These are phyloP conservation scores for Panthera tigris DNA, from an alignment of 2,113 vertebrate genomes.

Conservation along the genomic window DNA sequence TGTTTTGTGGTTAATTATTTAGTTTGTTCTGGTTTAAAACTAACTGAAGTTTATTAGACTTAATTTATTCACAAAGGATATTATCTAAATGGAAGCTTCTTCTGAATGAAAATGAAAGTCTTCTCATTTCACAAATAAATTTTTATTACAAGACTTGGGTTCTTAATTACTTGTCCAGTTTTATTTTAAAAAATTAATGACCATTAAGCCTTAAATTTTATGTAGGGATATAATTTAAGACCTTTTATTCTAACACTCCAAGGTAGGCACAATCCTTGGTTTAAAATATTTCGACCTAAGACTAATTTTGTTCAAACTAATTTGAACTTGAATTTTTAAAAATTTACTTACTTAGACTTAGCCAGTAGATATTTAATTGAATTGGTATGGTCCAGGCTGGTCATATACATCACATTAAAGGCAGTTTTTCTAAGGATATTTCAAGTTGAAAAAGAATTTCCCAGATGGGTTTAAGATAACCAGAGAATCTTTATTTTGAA, in stretches of 20 bases:
- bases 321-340: slow-evolving; percentile 29
- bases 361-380: neutral
- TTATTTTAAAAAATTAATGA: slow-evolving; percentile 33
- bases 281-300: slow-evolving; percentile 4
- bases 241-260: neutral
- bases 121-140: slow-evolving; percentile 11
- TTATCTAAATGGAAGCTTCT: neutral
- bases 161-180: neutral
- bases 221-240: neutral
- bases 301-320: neutral
- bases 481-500: slow-evolving; percentile 35
- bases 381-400: neutral
- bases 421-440: neutral
- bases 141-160: neutral
- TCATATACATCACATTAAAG: neutral
- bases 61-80: slow-evolving; percentile 7
- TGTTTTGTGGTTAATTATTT: slow-evolving; percentile 35
- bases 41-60: neutral
- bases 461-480: neutral
- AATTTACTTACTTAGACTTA: slow-evolving; percentile 17
- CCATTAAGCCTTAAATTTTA: slow-evolving; percentile 14
- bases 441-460: slow-evolving; percentile 15
- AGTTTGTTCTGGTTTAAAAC: slow-evolving; percentile 20
- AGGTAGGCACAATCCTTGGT: neutral
- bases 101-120: neutral